A percentile compares a stretch with the other conserved stretches of the same genome.
These are phyloP conservation scores for Conopomorpha cramerella DNA, from an alignment of 1,140 invertebrate genomes.

Conservation along the genomic window DNA sequence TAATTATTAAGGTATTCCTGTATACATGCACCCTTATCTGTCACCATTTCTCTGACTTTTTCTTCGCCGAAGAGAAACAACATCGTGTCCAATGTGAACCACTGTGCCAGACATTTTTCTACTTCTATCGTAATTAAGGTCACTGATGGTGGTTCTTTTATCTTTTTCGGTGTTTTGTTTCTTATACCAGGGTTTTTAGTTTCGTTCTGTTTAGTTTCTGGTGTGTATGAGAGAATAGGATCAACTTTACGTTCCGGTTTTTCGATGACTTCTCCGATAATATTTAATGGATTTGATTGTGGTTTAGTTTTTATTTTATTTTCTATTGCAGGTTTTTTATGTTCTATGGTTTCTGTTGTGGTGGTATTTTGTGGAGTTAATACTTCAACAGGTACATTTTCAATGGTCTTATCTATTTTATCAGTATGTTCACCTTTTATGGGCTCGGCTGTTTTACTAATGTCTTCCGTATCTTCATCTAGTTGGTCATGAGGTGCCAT, in stretches of 20 bases:
- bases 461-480: constrained; percentile 1
- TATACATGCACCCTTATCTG: constrained; percentile 58
- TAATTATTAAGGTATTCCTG: constrained; percentile 59
- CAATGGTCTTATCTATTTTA: constrained; percentile 1
- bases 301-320: constrained; percentile 8
- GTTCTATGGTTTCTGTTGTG: constrained; percentile 4
- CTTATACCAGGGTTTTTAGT: not conserved
- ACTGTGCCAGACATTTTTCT: constrained; percentile 61
- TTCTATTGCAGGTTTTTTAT: constrained; percentile 1
- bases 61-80: constrained; percentile 62
- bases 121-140: constrained; percentile 42
- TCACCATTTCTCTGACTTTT: constrained; percentile 60
- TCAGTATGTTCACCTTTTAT: constrained; percentile 1
- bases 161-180: constrained; percentile 11
- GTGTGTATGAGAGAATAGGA: constrained; percentile 23
- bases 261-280: constrained; percentile 45
- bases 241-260: constrained; percentile 37
- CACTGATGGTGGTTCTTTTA: constrained; percentile 28
- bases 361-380: constrained; percentile 2
- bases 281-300: constrained; percentile 27
- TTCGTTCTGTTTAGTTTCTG: constrained; percentile 1
- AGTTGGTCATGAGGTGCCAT: constrained; percentile 9
- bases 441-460: not conserved
- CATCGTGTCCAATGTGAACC: constrained; percentile 64
- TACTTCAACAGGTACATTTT: no score